Evolutionary conservation across 2,797 vertebrate species (phyloP).

Genomic region (Rhabdophis nuchalis): DNA sequence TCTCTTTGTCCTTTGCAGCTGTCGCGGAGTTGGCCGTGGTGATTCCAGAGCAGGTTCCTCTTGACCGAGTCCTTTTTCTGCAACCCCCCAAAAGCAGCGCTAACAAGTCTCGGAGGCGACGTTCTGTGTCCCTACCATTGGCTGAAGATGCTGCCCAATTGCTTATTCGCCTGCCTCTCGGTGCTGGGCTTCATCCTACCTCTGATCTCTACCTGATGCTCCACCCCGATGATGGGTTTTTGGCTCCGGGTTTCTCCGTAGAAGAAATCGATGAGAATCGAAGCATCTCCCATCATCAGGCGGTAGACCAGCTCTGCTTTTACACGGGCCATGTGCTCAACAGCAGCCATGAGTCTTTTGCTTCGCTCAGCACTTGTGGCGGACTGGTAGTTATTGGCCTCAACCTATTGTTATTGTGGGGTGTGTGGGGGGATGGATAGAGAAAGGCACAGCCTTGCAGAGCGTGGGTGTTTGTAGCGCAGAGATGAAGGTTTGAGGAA

Average conservation of each 20-base stretch:
- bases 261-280: conserved; percentile 57
- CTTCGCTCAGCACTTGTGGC: conserved; percentile 83
- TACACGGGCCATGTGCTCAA: conserved; percentile 86
- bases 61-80: conserved; percentile 66
- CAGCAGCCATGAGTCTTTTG: conserved; percentile 77
- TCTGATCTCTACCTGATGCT: conserved; percentile 76
- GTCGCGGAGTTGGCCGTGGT: conserved; percentile 71
- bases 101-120: conserved; percentile 42
- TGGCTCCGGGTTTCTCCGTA: conserved; percentile 77
- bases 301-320: conserved; percentile 75
- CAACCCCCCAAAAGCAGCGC: conserved; percentile 37
- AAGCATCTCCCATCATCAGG: conserved; percentile 38
- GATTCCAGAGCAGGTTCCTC: conserved; percentile 68
- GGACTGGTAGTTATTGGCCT: conserved; percentile 82
- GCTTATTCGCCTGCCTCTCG: conserved; percentile 79
- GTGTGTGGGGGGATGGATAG: background rate
- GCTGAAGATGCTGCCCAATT: conserved; percentile 56
- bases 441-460: background rate
- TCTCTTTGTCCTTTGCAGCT: conserved; percentile 53
- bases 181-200: conserved; percentile 68
- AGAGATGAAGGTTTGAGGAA: background rate
- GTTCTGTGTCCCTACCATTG: conserved; percentile 27
- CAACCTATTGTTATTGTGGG: background rate
- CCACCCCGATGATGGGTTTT: conserved; percentile 76
- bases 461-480: background rate